Conservation (phyloP, 2,888 invertebrate genomes). For the Phyllotreta striolata region DNA sequence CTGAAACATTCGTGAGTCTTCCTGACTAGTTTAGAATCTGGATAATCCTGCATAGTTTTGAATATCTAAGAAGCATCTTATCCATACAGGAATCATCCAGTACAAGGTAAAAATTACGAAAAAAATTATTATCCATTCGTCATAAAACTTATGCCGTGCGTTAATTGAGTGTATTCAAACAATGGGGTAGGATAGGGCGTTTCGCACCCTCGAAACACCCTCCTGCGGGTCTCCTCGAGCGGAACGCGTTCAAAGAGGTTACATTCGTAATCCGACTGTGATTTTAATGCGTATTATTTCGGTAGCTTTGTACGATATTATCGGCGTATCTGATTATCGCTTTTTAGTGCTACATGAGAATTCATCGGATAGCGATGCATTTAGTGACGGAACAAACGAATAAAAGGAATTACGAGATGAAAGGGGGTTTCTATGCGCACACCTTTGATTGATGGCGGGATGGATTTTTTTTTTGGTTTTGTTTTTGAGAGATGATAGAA, state of each 20-base stretch:
- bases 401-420: slow-evolving; percentile 38
- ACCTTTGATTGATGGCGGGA: too few species aligned
- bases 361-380: slow-evolving; percentile 45
- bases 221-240: slow-evolving; percentile 53
- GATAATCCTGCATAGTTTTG: too few species aligned
- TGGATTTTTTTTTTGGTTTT: too few species aligned
- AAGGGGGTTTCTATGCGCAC: slow-evolving; percentile 14
- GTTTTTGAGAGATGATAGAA: too few species aligned
- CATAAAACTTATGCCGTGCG: slow-evolving; percentile 52
- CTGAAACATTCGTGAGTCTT: too few species aligned
- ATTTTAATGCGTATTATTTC: slow-evolving; percentile 62
- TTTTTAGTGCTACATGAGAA: slow-evolving; percentile 49
- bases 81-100: too few species aligned
- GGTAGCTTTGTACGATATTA: slow-evolving; percentile 55
- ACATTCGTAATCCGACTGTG: slow-evolving; percentile 57
- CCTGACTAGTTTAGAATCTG: too few species aligned
- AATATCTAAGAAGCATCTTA: too few species aligned
- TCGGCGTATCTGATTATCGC: slow-evolving; percentile 57
- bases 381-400: slow-evolving; percentile 42
- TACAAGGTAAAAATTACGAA: too few species aligned
- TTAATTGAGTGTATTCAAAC: slow-evolving; percentile 62
- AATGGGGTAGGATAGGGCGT: slow-evolving; percentile 53
- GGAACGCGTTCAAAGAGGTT: slow-evolving; percentile 60
- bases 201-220: slow-evolving; percentile 54
- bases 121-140: slow-evolving; percentile 22